Percentiles rank a stretch among this genome's conserved stretches.
Conservation (phyloP, 2,113 vertebrate species). For the Cygnus atratus region DNA sequence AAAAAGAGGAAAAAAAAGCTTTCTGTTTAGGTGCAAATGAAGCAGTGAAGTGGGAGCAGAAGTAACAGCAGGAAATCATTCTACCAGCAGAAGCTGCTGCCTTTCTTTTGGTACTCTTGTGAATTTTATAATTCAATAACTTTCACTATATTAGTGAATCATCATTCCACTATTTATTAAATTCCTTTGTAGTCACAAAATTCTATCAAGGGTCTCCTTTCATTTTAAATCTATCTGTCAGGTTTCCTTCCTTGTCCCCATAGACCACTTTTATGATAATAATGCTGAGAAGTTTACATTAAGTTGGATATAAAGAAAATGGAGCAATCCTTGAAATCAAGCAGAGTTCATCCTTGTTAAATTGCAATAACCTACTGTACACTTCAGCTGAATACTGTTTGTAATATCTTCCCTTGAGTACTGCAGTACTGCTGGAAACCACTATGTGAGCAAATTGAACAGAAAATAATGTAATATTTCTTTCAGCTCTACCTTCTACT, state of each 20-base stretch:
- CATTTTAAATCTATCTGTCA: conserved; percentile 27
- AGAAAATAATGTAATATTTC: conserved; percentile 9
- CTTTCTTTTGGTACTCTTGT: not conserved
- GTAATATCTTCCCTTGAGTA: conserved; percentile 28
- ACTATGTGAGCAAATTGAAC: conserved; percentile 31
- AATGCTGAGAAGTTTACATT: conserved; percentile 15
- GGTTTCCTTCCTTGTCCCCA: not conserved
- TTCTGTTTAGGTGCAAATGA: not conserved
- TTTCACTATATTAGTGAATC: not conserved
- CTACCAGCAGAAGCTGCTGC: not conserved
- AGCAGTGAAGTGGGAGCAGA: not conserved
- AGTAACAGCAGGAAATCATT: not conserved
- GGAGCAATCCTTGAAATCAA: conserved; percentile 56
- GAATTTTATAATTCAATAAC: conserved; percentile 22
- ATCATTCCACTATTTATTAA: conserved; percentile 18
- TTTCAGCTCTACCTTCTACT: not conserved
- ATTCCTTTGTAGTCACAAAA: conserved; percentile 39
- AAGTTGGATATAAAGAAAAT: conserved; percentile 39
- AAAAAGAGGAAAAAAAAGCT: not conserved
- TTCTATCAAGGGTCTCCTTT: conserved; percentile 20
- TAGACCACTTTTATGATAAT: conserved; percentile 30
- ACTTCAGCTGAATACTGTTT: conserved; percentile 36
- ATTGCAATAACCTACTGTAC: conserved; percentile 47
- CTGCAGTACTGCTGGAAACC: not conserved
- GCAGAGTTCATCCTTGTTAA: conserved; percentile 38